Percentiles rank a stretch among this genome's conserved stretches.
These are phyloP conservation scores for Strix aluco DNA, from an alignment of 2,113 vertebrate species.

Conservation along the genomic window DNA sequence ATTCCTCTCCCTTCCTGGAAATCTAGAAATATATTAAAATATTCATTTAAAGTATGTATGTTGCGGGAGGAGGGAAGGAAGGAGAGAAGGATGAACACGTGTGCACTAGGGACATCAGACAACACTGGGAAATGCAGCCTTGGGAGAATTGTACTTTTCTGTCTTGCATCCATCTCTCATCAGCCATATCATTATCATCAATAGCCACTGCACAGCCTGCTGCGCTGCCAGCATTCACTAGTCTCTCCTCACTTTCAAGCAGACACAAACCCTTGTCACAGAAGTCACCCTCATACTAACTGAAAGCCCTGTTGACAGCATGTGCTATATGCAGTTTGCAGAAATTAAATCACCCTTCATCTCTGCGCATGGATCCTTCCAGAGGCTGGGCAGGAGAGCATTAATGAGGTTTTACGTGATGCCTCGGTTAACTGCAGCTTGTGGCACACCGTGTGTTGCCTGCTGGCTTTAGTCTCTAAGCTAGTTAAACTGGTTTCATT, in stretches of 20 bases:
- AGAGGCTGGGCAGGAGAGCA: not conserved
- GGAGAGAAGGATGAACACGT: not conserved
- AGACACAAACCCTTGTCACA: not conserved
- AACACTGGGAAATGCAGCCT: not conserved
- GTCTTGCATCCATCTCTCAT: not conserved
- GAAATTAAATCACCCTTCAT: not conserved
- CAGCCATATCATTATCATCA: not conserved
- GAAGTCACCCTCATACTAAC: not conserved
- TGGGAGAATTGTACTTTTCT: not conserved
- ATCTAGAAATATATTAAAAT: conserved; percentile 3
- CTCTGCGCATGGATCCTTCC: not conserved
- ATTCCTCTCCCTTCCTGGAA: conserved; percentile 4
- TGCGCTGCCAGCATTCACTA: fast-evolving
- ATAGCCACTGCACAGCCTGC: not conserved
- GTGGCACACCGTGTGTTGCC: not conserved
- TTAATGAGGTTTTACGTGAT: not conserved
- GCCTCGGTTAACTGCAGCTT: not conserved
- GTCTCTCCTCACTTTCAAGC: not conserved
- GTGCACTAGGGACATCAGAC: not conserved
- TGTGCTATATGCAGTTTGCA: not conserved
- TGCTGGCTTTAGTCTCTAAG: not conserved
- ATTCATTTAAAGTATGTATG: not conserved
- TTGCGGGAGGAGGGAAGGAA: not conserved
- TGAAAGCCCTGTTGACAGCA: not conserved
- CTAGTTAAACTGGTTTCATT: not conserved